Evolutionary conservation across 1,140 invertebrate genomes (phyloP).

Genomic region (Caenorhabditis inopinata): DNA sequence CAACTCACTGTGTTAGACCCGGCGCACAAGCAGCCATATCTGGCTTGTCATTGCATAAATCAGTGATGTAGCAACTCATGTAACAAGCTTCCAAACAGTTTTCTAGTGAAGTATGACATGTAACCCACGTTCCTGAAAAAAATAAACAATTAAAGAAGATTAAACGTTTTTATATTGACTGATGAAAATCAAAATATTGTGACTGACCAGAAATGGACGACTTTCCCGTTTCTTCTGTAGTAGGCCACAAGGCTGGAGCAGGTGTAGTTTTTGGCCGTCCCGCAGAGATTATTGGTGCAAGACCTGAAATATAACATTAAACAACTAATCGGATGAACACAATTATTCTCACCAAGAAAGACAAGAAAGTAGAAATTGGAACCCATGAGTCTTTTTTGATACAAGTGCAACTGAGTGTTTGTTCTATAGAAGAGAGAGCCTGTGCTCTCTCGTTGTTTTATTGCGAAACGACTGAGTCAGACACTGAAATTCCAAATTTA

Average conservation of each 20-base stretch:
- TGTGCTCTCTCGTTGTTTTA: background rate
- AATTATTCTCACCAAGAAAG: background rate
- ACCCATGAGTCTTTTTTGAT: background rate
- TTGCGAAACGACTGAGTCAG: conserved; percentile 9
- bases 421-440: background rate
- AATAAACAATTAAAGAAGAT: too few species aligned
- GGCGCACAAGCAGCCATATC: conserved; percentile 44
- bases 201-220: background rate
- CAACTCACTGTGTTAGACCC: conserved; percentile 26
- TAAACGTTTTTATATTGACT: too few species aligned
- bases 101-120: conserved; percentile 17
- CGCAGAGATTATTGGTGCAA: background rate
- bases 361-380: background rate
- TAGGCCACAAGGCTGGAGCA: background rate
- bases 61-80: conserved; percentile 38
- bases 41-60: conserved; percentile 38
- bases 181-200: too few species aligned
- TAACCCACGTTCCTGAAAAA: conserved; percentile 35
- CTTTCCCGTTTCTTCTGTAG: background rate
- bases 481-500: background rate
- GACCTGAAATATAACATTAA: background rate
- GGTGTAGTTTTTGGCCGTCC: background rate
- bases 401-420: background rate
- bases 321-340: too few species aligned
- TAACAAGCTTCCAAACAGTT: conserved; percentile 40